These are phyloP conservation scores for Hyppa rectilinea DNA, from an alignment of 2,888 invertebrate genomes.

Conservation along the genomic window DNA sequence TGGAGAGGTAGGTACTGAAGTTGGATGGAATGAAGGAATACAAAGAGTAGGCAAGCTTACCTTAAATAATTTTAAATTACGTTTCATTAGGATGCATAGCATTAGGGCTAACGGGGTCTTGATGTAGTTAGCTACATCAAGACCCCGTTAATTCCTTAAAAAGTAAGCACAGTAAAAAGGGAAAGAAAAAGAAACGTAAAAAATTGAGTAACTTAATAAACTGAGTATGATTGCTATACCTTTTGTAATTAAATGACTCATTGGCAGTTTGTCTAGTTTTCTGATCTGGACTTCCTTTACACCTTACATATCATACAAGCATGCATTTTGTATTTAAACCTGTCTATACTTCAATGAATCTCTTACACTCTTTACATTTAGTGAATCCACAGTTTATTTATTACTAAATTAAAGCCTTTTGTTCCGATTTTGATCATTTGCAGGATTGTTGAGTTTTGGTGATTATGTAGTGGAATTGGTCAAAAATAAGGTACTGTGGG, in stretches of 20 bases:
- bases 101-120: too few species aligned
- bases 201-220: not conserved
- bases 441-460: too few species aligned
- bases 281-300: constrained; percentile 11
- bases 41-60: not conserved
- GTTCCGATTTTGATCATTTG: too few species aligned
- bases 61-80: not conserved
- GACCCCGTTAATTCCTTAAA: too few species aligned
- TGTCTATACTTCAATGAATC: not conserved
- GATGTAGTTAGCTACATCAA: not conserved
- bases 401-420: too few species aligned
- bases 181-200: constrained; percentile 1
- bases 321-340: not conserved
- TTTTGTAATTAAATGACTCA: constrained; percentile 34
- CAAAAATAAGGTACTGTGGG: too few species aligned
- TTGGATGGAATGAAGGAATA: not conserved
- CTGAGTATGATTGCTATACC: not conserved
- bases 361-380: too few species aligned
- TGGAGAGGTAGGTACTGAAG: not conserved
- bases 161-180: not conserved
- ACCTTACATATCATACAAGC: not conserved
- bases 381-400: too few species aligned
- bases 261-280: not conserved
- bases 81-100: not conserved
- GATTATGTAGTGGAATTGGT: too few species aligned